Percentiles rank a stretch among this genome's conserved stretches.
Conservation (phyloP, 2,797 vertebrate species). For the Graptemys geographica region DNA sequence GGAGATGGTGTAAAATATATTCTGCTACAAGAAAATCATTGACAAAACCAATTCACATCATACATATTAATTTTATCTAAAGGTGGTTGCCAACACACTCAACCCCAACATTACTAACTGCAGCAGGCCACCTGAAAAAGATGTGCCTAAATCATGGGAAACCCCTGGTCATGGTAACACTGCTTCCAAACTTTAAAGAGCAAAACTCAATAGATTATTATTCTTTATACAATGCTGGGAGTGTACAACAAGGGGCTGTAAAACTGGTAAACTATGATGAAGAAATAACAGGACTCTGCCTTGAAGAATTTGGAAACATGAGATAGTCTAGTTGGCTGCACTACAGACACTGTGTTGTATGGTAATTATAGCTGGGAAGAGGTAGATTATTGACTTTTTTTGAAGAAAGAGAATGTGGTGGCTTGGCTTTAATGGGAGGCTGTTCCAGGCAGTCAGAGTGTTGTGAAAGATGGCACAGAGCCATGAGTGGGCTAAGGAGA, state of each 20-base stretch:
- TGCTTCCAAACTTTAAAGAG: background rate
- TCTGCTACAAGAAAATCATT: background rate
- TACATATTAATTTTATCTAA: background rate
- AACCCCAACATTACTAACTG: background rate
- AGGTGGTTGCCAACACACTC: background rate
- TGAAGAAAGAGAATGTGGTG: background rate
- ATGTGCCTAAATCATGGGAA: background rate
- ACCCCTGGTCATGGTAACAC: background rate
- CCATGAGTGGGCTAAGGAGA: background rate
- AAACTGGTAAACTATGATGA: rapidly evolving
- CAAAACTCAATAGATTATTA: background rate
- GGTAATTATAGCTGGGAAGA: background rate
- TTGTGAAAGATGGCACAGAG: slow-evolving; percentile 15
- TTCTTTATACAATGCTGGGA: background rate
- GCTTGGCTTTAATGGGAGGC: background rate
- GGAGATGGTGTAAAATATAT: background rate
- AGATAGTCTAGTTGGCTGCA: background rate
- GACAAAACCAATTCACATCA: background rate
- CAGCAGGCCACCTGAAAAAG: background rate
- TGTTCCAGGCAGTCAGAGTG: background rate
- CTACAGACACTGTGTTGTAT: background rate
- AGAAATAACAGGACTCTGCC: background rate
- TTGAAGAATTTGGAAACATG: background rate
- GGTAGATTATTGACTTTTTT: rapidly evolving
- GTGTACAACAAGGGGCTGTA: slow-evolving; percentile 1